Evolutionary conservation across 1,140 invertebrate genomes (phyloP).

Genomic region (Acyrthosiphon pisum): DNA sequence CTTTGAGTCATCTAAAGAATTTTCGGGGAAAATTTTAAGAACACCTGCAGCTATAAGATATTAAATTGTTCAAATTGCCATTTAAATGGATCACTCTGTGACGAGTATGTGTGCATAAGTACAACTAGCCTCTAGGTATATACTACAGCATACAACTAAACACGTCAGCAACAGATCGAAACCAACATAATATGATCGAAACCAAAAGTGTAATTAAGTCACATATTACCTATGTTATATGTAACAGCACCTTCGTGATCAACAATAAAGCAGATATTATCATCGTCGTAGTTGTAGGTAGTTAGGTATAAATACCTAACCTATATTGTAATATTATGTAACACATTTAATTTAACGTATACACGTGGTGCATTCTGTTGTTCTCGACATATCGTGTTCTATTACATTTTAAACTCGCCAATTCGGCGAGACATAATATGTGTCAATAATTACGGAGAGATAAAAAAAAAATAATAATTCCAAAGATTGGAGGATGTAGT

Average conservation of each 20-base stretch:
- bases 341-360: not conserved
- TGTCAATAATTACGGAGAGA: not conserved
- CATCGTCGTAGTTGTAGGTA: not conserved
- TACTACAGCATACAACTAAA: not conserved
- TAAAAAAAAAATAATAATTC: not conserved
- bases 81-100: not conserved
- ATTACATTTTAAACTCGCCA: not conserved
- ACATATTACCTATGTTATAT: not conserved
- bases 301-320: not conserved
- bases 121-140: no score
- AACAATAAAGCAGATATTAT: not conserved
- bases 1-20: not conserved
- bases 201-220: not conserved
- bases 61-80: not conserved
- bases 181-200: not conserved
- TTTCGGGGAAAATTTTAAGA: not conserved
- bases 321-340: not conserved
- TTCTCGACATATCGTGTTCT: not conserved
- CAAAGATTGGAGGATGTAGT: not conserved
- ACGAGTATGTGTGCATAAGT: no score
- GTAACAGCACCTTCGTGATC: not conserved
- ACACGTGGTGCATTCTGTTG: not conserved
- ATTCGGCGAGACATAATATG: not conserved
- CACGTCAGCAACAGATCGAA: not conserved
- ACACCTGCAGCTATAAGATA: not conserved